A percentile compares a stretch with the other conserved stretches of the same genome.
Evolutionary conservation across 2,113 vertebrate species (phyloP).

Genomic region (Variabilichromis moorii): DNA sequence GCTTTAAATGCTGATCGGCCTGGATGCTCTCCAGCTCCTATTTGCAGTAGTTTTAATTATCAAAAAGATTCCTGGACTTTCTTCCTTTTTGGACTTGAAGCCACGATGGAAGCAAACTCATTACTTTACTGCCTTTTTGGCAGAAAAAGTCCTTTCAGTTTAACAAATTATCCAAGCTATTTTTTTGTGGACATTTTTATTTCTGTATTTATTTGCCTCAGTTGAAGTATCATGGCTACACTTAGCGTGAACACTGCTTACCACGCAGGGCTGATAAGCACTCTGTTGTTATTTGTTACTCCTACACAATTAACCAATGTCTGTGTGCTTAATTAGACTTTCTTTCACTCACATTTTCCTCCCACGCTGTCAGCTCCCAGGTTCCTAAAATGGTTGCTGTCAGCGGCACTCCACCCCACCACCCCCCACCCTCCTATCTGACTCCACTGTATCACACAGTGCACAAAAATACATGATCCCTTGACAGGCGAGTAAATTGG

Average conservation of each 20-base stretch:
- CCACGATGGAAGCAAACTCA: not conserved
- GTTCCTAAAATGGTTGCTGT: constrained; percentile 14
- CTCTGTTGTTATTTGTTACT: constrained; percentile 22
- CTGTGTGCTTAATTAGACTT: constrained; percentile 25
- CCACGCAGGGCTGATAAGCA: constrained; percentile 20
- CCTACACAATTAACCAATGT: constrained; percentile 41
- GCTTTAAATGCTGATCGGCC: not conserved
- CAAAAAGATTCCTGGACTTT: not conserved
- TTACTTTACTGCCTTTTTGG: constrained; percentile 16
- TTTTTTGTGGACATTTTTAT: not conserved
- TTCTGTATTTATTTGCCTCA: not conserved
- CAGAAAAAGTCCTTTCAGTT: not conserved
- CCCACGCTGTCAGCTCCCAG: constrained; percentile 26
- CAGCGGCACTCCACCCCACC: not conserved
- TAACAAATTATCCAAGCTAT: not conserved
- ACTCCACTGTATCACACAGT: not conserved
- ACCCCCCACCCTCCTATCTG: not conserved
- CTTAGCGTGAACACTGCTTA: not conserved
- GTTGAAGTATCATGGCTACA: constrained; percentile 11
- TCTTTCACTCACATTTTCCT: constrained; percentile 34
- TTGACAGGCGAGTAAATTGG: not conserved
- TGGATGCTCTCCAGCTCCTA: not conserved
- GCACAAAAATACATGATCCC: not conserved
- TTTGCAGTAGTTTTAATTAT: constrained; percentile 12
- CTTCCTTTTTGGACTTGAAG: not conserved